Percentiles rank a stretch among this genome's conserved stretches.
Conservation (phyloP, 2,888 invertebrate genomes). For the Celastrina argiolus region DNA sequence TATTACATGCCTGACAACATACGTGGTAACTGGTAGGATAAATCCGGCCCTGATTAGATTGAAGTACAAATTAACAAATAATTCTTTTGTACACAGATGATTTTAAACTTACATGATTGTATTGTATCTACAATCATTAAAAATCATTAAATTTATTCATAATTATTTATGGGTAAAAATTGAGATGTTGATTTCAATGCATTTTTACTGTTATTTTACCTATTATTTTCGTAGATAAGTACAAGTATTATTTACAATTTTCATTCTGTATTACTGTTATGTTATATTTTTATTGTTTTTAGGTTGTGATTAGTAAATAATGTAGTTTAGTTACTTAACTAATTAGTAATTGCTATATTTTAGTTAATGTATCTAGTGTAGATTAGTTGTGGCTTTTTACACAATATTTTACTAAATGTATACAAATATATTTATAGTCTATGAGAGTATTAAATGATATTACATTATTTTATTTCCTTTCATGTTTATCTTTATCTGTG, state of each 20-base stretch:
- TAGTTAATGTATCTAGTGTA: conserved; percentile 3
- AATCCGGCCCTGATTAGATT: not conserved
- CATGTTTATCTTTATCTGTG: not conserved
- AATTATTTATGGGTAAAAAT: not conserved
- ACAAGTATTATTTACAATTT: conserved; percentile 11
- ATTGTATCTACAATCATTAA: too few species aligned
- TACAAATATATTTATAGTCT: conserved; percentile 13
- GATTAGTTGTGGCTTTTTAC: not conserved
- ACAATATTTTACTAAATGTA: conserved; percentile 16
- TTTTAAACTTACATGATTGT: not conserved
- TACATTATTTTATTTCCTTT: conserved; percentile 9
- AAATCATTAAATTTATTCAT: not conserved
- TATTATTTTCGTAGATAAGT: not conserved
- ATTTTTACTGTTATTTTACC: not conserved
- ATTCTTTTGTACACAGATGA: not conserved
- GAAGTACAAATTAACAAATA: not conserved
- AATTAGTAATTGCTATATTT: not conserved
- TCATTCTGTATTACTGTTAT: not conserved
- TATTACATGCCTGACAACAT: too few species aligned
- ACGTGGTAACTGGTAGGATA: too few species aligned
- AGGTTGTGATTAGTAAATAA: conserved; percentile 10
- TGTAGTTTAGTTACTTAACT: conserved; percentile 16
- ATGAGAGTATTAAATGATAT: not conserved
- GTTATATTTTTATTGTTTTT: not conserved
- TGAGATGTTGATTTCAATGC: conserved; percentile 11